A percentile compares a stretch with the other conserved stretches of the same genome.
Conservation (phyloP, 1,140 invertebrate genomes). For the Leptinotarsa undecemlineata region DNA sequence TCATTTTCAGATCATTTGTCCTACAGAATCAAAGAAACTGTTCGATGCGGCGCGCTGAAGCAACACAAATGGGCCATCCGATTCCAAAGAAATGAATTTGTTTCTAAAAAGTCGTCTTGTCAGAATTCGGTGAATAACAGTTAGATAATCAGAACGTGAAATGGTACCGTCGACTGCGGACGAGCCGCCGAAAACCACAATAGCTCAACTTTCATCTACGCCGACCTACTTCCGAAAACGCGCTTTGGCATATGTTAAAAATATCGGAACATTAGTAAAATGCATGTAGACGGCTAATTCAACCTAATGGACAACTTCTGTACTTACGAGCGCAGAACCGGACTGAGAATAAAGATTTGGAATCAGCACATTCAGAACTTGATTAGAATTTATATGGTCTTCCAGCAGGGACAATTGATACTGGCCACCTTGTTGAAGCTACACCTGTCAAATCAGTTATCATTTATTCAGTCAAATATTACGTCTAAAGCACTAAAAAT, state of each 20-base stretch:
- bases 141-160: conserved; percentile 31
- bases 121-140: conserved; percentile 3
- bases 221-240: conserved; percentile 34
- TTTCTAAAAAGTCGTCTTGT: conserved; percentile 3
- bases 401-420: too few species aligned
- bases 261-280: conserved; percentile 35
- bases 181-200: conserved; percentile 31
- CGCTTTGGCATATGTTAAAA: conserved; percentile 30
- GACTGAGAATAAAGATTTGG: background rate
- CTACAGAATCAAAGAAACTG: too few species aligned
- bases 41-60: background rate
- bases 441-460: too few species aligned
- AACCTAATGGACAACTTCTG: conserved; percentile 28
- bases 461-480: too few species aligned
- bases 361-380: too few species aligned
- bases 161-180: conserved; percentile 5
- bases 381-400: too few species aligned
- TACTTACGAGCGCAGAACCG: background rate
- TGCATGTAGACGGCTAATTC: conserved; percentile 27
- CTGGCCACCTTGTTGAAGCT: too few species aligned
- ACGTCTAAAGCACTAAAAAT: too few species aligned
- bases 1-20: too few species aligned
- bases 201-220: conserved; percentile 41
- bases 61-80: background rate
- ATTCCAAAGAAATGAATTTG: background rate